Evolutionary conservation across 2,888 invertebrate species (phyloP), one percentile per base, ranked within the genome.

Genomic region (Callinectes sapidus): DNA sequence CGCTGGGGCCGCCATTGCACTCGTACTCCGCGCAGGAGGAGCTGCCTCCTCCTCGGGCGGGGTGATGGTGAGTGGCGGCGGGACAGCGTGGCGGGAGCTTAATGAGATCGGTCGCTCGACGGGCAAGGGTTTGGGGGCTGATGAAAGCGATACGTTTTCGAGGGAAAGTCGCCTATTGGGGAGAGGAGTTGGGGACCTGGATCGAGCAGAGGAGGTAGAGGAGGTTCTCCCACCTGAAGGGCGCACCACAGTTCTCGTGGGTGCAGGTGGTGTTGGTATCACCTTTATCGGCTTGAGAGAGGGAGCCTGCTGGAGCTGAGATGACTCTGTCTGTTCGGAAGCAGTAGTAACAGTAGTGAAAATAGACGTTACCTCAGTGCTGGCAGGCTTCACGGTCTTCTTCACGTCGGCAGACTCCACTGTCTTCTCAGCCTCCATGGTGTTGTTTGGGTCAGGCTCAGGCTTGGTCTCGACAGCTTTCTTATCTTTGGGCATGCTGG

Each of bases 301-400:
- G 55, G n/a, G 28, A 8, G 92, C 85, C 35, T 71, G 32, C 42
- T 32, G 66, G 48, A 35, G 66, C 39, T 71, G 42, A 55, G 90
- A 90, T 18, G 90, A 86, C 35, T 81, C 91, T 66, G 54, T 90
- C 66, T 89, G 90, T 18, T 92, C 61, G 8, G 92, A 90, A 28
- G 90, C 66, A 66, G 71, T n/a, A 23, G 89, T 89, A 81, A 90
- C 90, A 23, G 87, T 87, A 18, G 42, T 87, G 61, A 28, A 28
- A 42, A 32, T 71, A 18, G 87, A 90, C n/a, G 42, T 92, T 92
- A 92, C 92, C 92, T 92, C 90, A 14, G 89, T 92, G 55, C 81
- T 32, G 87, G 42, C 28, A 18, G 89, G n/a, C 54, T 61, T 88
- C 39, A 55, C 54, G 35, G 2, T 39, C 85, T 90, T 86, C 86